These are phyloP conservation scores for Latrodectus hesperus DNA, from an alignment of 2,888 invertebrate genomes.

Conservation along the genomic window DNA sequence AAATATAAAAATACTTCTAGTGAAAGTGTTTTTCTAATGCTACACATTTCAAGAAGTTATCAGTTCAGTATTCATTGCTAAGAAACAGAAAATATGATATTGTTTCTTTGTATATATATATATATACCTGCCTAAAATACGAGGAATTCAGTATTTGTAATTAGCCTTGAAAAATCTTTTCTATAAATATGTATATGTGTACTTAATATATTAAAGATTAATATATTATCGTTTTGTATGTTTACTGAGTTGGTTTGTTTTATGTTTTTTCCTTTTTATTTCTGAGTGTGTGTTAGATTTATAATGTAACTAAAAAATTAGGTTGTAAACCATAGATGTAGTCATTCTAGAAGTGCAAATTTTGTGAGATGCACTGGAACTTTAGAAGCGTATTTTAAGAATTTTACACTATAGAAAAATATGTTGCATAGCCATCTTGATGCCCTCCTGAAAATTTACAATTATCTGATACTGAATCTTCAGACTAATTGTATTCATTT, in stretches of 20 bases:
- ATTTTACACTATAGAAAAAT: slow-evolving; percentile 23
- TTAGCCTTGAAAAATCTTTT: too few species aligned
- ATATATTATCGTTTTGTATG: not conserved
- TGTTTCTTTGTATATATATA: too few species aligned
- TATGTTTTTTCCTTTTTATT: not conserved
- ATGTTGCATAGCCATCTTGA: not conserved
- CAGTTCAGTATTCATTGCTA: too few species aligned
- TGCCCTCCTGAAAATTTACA: not conserved
- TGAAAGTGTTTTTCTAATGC: too few species aligned
- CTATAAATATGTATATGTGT: not conserved
- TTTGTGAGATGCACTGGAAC: slow-evolving; percentile 8
- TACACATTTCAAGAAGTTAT: too few species aligned
- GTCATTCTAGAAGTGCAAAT: slow-evolving; percentile 20
- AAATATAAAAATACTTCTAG: too few species aligned
- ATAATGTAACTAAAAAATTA: not conserved
- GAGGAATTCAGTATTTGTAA: too few species aligned
- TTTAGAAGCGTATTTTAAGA: slow-evolving; percentile 20
- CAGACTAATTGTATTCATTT: not conserved
- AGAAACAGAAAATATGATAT: too few species aligned
- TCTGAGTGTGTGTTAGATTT: not conserved
- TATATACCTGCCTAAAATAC: too few species aligned
- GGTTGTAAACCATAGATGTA: not conserved
- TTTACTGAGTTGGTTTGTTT: not conserved
- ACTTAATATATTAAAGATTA: slow-evolving; percentile 3
- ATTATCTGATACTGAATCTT: not conserved